Conservation (phyloP, 2,113 vertebrate genomes). For the Actenoides hombroni region DNA sequence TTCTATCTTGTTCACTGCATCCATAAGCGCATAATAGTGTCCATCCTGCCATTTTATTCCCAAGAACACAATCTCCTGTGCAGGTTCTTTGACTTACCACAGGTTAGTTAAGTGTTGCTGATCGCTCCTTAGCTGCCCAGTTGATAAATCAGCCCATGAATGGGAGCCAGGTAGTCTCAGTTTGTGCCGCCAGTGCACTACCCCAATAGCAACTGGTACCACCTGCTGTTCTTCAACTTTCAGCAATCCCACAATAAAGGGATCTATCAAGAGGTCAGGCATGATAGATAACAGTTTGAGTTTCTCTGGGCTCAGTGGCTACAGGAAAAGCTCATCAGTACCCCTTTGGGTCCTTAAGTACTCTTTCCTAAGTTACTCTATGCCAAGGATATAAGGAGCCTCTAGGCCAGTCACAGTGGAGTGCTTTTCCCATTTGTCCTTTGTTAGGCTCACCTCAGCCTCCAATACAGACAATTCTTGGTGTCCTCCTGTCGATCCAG, state of each 20-base stretch:
- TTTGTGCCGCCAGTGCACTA: not conserved
- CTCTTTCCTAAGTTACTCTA: not conserved
- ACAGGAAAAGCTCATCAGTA: not conserved
- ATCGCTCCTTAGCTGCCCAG: not conserved
- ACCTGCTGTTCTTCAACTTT: not conserved
- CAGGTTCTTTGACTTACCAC: not conserved
- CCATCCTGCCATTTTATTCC: not conserved
- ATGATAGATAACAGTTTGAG: not conserved
- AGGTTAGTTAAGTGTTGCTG: not conserved
- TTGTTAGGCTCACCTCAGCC: not conserved
- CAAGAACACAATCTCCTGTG: not conserved
- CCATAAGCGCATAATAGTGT: not conserved
- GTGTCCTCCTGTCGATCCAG: not conserved
- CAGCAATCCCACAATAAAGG: not conserved
- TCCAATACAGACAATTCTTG: not conserved
- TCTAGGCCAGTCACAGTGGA: not conserved
- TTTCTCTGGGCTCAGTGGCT: not conserved
- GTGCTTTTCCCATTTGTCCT: not conserved
- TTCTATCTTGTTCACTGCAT: not conserved
- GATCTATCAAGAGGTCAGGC: not conserved
- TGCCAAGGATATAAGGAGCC: not conserved
- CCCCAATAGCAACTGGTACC: not conserved
- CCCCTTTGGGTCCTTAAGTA: not conserved
- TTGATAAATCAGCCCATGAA: not conserved
- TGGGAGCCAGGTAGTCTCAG: not conserved